phyloP scores from a whole-genome alignment of 1,140 invertebrate species.

The Wiebesia pumilae region DNA sequence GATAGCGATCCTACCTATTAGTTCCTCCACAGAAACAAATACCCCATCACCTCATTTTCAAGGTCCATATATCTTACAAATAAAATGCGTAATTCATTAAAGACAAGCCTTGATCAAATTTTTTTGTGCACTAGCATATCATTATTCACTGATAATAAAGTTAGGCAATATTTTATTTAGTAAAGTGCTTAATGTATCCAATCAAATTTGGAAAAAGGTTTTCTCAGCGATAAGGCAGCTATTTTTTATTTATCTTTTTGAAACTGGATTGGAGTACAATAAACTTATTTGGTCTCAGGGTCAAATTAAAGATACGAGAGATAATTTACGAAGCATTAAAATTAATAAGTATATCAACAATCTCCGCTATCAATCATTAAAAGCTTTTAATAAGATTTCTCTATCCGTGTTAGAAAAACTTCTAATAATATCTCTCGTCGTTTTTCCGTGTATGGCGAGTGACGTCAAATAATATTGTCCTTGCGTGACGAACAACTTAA shows the following conservation, averaged over 20 bases:
- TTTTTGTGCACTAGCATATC: neutral
- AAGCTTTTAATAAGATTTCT: neutral
- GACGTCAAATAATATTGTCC: slow-evolving; percentile 36
- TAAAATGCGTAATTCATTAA: neutral
- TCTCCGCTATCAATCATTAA: too few species aligned
- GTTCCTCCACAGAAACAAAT: neutral
- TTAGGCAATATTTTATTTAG: too few species aligned
- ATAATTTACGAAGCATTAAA: too few species aligned
- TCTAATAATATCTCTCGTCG: neutral
- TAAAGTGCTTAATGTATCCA: too few species aligned
- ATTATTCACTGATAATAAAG: neutral
- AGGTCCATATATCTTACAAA: neutral
- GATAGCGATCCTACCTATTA: neutral
- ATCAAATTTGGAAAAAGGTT: too few species aligned
- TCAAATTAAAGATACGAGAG: too few species aligned
- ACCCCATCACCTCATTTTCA: neutral
- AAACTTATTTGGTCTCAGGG: too few species aligned
- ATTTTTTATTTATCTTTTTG: too few species aligned
- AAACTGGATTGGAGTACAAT: too few species aligned
- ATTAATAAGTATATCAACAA: too few species aligned
- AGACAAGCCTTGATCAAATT: neutral
- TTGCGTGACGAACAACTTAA: slow-evolving; percentile 46
- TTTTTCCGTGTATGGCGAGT: neutral
- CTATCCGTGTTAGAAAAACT: neutral
- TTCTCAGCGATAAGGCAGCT: too few species aligned